These are phyloP conservation scores for Pachymerium ferrugineum DNA, from an alignment of 2,888 invertebrate species.

Conservation along the genomic window DNA sequence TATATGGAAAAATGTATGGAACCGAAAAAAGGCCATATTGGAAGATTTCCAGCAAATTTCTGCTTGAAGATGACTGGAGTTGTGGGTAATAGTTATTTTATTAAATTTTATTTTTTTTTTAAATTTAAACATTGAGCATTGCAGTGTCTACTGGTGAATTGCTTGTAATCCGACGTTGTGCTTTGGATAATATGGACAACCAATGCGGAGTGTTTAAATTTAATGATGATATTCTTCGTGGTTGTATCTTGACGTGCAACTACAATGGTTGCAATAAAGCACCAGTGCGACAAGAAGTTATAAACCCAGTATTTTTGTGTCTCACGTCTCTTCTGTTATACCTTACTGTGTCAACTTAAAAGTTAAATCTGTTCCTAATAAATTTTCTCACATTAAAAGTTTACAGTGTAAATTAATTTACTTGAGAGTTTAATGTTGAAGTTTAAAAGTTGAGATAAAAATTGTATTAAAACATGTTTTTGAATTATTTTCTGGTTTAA, in stretches of 20 bases:
- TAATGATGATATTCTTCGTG: slow-evolving; percentile 49
- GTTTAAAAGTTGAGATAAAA: too few relatives aligned
- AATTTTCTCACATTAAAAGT: too few relatives aligned
- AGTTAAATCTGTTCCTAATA: background rate
- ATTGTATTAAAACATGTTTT: too few relatives aligned
- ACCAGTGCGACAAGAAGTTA: background rate
- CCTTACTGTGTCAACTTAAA: background rate
- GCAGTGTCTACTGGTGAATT: slow-evolving; percentile 46
- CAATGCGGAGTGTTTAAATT: slow-evolving; percentile 54
- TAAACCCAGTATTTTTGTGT: background rate
- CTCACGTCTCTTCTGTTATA: background rate
- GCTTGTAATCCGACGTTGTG: slow-evolving; percentile 52
- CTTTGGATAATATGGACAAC: slow-evolving; percentile 52
- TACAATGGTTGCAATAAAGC: slow-evolving; percentile 52
- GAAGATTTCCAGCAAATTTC: slow-evolving; percentile 53
- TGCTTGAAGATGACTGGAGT: slow-evolving; percentile 54
- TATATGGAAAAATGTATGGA: slow-evolving; percentile 51
- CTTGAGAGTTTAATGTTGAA: too few relatives aligned
- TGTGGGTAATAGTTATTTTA: slow-evolving; percentile 46
- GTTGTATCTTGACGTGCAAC: slow-evolving; percentile 53
- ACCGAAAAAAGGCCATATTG: slow-evolving; percentile 50
- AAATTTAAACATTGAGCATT: slow-evolving; percentile 30
- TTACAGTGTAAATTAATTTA: too few relatives aligned
- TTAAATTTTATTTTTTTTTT: slow-evolving; percentile 6
- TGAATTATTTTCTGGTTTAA: too few relatives aligned